Evolutionary conservation across 2,888 invertebrate species (phyloP).

Genomic region (Stenodera caucasica): DNA sequence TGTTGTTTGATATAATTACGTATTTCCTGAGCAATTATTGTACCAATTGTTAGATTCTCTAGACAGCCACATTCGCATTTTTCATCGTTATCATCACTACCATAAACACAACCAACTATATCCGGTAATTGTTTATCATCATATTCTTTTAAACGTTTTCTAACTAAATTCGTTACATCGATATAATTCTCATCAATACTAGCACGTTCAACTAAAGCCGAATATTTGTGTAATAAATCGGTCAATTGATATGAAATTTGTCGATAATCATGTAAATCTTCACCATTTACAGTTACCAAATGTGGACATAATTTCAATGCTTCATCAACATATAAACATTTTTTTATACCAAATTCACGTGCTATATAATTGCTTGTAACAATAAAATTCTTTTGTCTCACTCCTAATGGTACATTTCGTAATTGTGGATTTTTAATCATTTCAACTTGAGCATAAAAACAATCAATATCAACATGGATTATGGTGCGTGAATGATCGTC

Average conservation of each 20-base stretch:
- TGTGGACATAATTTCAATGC: conserved; percentile 74
- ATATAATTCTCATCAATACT: conserved; percentile 86
- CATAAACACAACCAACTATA: conserved; percentile 62
- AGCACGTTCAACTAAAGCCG: conserved; percentile 74
- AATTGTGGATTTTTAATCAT: conserved; percentile 72
- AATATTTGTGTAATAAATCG: conserved; percentile 70
- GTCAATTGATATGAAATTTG: conserved; percentile 77
- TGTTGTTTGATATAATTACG: conserved; percentile 68
- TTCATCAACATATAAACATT: conserved; percentile 77
- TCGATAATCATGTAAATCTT: conserved; percentile 80
- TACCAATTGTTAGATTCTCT: conserved; percentile 68
- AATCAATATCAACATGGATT: conserved; percentile 81
- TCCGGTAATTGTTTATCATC: conserved; percentile 10
- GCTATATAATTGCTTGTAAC: conserved; percentile 86
- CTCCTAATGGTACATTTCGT: conserved; percentile 70
- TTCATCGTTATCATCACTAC: conserved; percentile 55
- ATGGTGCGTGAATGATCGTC: conserved; percentile 68
- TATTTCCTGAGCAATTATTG: conserved; percentile 76
- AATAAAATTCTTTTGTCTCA: conserved; percentile 82
- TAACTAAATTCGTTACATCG: conserved; percentile 73
- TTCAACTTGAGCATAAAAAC: conserved; percentile 86
- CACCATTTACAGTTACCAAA: conserved; percentile 76
- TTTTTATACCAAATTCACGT: conserved; percentile 72
- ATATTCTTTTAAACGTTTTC: conserved; percentile 54
- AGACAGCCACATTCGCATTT: conserved; percentile 76